phyloP scores from a whole-genome alignment of 2,888 invertebrate species.

The Vandiemenella viatica region DNA sequence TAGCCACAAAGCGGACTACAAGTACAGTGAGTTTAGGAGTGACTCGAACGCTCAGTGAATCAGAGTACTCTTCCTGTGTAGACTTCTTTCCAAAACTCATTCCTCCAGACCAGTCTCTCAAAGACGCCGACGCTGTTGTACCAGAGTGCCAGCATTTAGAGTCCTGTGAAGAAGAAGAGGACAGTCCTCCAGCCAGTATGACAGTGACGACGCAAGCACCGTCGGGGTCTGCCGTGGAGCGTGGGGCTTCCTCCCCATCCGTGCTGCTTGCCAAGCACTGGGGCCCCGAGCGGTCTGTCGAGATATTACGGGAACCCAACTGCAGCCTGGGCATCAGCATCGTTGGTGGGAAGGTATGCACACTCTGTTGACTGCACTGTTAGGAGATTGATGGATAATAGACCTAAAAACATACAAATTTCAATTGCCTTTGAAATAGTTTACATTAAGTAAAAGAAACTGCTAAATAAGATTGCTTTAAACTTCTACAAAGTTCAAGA shows the following conservation, averaged over 20 bases:
- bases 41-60: not conserved
- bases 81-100: not conserved
- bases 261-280: constrained; percentile 52
- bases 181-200: not conserved
- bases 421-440: too few relatives aligned
- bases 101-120: not conserved
- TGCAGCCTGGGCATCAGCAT: constrained; percentile 91
- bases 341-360: constrained; percentile 76
- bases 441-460: too few relatives aligned
- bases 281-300: constrained; percentile 66
- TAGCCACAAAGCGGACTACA: not conserved
- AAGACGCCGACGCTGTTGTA: not conserved
- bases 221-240: not conserved
- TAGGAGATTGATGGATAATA: too few relatives aligned
- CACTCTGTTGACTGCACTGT: too few relatives aligned
- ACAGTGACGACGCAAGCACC: constrained; percentile 5
- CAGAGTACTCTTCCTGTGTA: not conserved
- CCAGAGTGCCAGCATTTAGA: not conserved
- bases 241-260: constrained; percentile 3
- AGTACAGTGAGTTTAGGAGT: not conserved
- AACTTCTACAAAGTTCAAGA: too few relatives aligned
- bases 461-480: too few relatives aligned
- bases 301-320: constrained; percentile 53
- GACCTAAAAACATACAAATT: too few relatives aligned
- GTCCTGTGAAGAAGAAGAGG: not conserved